A percentile compares a stretch with the other conserved stretches of the same genome.
These are phyloP conservation scores for Eulacestoma nigropectus DNA, from an alignment of 2,113 vertebrate genomes.

Conservation along the genomic window DNA sequence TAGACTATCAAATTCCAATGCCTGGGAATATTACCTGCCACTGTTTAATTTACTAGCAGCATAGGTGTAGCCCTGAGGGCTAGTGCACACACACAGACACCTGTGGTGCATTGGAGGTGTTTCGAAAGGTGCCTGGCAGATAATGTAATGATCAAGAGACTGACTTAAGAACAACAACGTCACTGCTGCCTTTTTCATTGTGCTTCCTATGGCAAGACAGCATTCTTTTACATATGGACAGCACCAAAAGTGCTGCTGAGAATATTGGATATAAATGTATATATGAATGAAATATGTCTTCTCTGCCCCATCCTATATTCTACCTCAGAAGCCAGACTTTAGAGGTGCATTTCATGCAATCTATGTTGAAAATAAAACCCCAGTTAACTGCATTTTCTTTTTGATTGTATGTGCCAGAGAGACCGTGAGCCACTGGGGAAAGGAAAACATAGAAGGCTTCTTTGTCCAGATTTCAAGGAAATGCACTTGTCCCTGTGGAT, in stretches of 20 bases:
- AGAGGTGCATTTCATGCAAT: background rate
- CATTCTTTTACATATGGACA: background rate
- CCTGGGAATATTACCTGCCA: slow-evolving; percentile 47
- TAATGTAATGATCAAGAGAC: background rate
- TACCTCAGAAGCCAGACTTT: background rate
- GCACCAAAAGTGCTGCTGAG: background rate
- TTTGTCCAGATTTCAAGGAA: slow-evolving; percentile 46
- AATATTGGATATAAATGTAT: background rate
- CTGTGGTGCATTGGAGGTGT: background rate
- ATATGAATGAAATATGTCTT: background rate
- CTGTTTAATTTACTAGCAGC: slow-evolving; percentile 30
- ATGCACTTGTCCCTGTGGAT: slow-evolving; percentile 20
- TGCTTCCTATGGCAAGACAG: background rate
- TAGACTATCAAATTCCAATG: slow-evolving; percentile 43
- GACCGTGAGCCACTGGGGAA: background rate
- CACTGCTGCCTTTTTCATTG: background rate
- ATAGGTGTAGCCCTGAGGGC: slow-evolving; percentile 48
- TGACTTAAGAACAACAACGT: background rate
- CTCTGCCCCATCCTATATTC: background rate
- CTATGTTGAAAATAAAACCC: background rate
- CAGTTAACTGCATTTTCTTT: background rate
- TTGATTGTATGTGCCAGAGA: background rate
- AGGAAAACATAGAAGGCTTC: background rate
- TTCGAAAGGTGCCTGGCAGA: slow-evolving; percentile 3
- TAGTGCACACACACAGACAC: background rate